Evolutionary conservation across 2,113 vertebrate species (phyloP), one percentile per base, ranked within the genome.

Genomic region (Gambusia holbrooki): DNA sequence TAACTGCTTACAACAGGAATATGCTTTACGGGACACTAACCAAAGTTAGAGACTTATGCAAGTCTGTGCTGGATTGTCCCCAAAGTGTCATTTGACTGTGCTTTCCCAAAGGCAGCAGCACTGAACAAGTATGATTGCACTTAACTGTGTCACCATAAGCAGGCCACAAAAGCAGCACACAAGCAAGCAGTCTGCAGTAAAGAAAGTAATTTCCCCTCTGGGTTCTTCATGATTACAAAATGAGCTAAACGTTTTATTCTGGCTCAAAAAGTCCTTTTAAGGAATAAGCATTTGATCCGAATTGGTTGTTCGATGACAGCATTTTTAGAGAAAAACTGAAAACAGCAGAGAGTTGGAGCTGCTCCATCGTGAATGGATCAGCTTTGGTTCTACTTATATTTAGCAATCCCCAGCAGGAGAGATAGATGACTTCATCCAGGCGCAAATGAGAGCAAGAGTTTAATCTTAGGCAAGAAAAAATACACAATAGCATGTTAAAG

Each of bases 261-360:
- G 62, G 58, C 58, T 48, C 12, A 83, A 71, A 90, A 90, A 91
- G 73, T 68, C 93, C 92, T 93, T 93, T 90, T 94, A 92, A 86
- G 93, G 94, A 93, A 92, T 83, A 93, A 89, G 81, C 83, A 85
- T 91, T 77, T 88, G 84, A 85, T 86, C 77, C 10, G 73, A 90
- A 86, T 90, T 90, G 81, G 82, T 83, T 77, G 79, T 89, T 89
- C 62, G 87, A 91, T 92, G 88, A 93, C 86, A 84, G 73, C 81
- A 81, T 89, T 83, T 87, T 81, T 51, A 64, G 65, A 84, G 76
- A 86, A 84, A 79, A 82, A 54, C 28, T 10, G 32, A 71, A 74
- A 82, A 84, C 69, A 69, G 75, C 69, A 65, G 42, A 66, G 58
- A 74, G 69, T 66, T 81, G 71, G 71, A 83, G 51, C 66, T 19